phyloP scores from a whole-genome alignment of 2,797 vertebrate genomes.

The Acanthornis magna region DNA sequence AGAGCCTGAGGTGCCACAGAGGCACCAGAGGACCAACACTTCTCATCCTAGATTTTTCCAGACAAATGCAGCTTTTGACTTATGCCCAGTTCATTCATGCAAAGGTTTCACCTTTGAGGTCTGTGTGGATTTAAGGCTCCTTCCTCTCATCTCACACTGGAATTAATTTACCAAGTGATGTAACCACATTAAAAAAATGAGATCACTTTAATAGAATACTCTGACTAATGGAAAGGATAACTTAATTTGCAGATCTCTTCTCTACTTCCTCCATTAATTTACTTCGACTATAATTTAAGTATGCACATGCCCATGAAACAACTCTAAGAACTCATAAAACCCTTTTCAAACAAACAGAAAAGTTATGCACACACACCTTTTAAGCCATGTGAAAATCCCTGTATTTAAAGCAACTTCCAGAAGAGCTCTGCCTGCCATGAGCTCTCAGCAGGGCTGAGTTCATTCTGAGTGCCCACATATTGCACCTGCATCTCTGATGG shows the following conservation, averaged over 20 bases:
- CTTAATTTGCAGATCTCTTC: background rate
- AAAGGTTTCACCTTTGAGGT: background rate
- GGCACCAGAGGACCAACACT: background rate
- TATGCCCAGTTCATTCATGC: fast-evolving
- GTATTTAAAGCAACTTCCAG: background rate
- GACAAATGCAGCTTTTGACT: background rate
- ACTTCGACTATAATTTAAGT: background rate
- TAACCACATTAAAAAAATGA: background rate
- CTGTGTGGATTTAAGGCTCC: background rate
- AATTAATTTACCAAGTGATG: background rate
- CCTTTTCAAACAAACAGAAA: background rate
- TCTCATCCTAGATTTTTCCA: background rate
- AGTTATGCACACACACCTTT: fast-evolving
- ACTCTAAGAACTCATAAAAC: background rate
- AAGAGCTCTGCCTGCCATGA: background rate
- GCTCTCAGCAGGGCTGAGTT: background rate
- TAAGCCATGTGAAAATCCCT: background rate
- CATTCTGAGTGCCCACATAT: background rate
- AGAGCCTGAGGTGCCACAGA: fast-evolving
- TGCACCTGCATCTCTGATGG: background rate
- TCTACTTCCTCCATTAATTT: background rate
- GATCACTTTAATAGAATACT: background rate
- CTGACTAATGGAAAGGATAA: background rate
- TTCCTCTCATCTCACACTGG: background rate
- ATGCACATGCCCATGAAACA: background rate